Base-by-base conservation (phyloP, 2,888 invertebrate genomes). In the Drosophila diplacantha region DNA sequence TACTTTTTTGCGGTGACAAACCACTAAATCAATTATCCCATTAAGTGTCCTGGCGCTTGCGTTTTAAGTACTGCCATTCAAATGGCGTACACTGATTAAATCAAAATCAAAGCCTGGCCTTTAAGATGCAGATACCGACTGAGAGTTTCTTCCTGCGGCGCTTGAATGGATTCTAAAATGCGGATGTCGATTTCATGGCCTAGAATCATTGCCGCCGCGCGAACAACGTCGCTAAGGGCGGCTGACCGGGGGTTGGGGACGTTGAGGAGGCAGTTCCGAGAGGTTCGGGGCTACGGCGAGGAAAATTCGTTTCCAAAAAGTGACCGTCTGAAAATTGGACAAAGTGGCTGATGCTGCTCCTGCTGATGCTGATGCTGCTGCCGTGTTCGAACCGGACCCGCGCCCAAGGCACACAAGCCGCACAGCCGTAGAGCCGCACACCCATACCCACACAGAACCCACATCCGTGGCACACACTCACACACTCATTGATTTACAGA, bases 241-340 rank as follows among this genome's bases (percentile, higher is more conserved):
- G 46, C 50, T 52, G 16, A 1, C 0, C 26, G 16, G 82, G 49
- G 39, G 32, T 29, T 32, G 22, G 58, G 44, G 24, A 14, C 3
- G 26, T 26, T 11, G 14, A 2, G 29, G 44, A 46, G 29, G 61
- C n/a, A 41, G 76, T 16, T 18, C 29, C 16, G 34, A 26, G 55
- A 11, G 47, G 49, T 22, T 44, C 29, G 44, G 47, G 38, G 46
- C 20, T 38, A 59, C 38, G 54, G 56, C 37, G 64, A 63, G 63
- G 50, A 41, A 73, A 80, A 71, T 80, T 80, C 81, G 78, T 75
- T 82, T 75, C 75, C 75, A 69, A 80, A 75, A 80, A 82, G 71
- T 80, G 80, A 80, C 80, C 83, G 80, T 80, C 81, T 78, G 83
- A 81, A 80, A 81, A 82, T 82, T 80, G 81, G 74, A 82, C 81